A percentile compares a stretch with the other conserved stretches of the same genome.
phyloP scores from a whole-genome alignment of 2,888 invertebrate genomes.

The Aporophyla lueneburgensis region DNA sequence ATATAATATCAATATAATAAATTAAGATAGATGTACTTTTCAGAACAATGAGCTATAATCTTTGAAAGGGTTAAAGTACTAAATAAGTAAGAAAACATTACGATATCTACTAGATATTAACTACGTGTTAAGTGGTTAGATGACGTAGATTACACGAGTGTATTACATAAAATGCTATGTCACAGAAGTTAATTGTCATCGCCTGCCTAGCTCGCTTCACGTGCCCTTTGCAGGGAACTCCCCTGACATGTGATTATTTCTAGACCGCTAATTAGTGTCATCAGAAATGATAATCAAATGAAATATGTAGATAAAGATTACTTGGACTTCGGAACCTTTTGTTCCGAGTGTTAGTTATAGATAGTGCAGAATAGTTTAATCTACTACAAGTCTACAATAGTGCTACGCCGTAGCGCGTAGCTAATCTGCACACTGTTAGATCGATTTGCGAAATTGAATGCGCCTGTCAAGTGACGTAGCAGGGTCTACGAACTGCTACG shows the following conservation, averaged over 20 bases:
- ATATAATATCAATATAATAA: too few species aligned
- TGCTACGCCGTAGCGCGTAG: conserved; percentile 49
- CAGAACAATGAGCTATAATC: background rate
- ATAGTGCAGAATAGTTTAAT: background rate
- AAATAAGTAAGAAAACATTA: background rate
- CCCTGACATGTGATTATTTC: conserved; percentile 6
- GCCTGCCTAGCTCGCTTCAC: background rate
- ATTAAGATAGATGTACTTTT: background rate
- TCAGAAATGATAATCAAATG: background rate
- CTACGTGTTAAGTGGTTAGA: background rate
- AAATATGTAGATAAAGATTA: conserved; percentile 1
- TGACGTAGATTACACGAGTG: conserved; percentile 6
- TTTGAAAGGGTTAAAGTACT: background rate
- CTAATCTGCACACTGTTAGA: conserved; percentile 17
- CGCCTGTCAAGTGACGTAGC: conserved; percentile 25
- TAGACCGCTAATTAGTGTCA: conserved; percentile 16
- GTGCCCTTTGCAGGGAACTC: conserved; percentile 15
- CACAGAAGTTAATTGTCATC: conserved; percentile 16
- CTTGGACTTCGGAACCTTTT: conserved; percentile 7
- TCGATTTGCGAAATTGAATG: conserved; percentile 31
- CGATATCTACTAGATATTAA: background rate
- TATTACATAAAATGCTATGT: conserved; percentile 26
- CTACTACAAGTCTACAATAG: background rate
- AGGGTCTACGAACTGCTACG: conserved; percentile 34
- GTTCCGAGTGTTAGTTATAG: background rate